Conservation (phyloP, 2,113 vertebrate genomes). For the Maccullochella peelii region DNA sequence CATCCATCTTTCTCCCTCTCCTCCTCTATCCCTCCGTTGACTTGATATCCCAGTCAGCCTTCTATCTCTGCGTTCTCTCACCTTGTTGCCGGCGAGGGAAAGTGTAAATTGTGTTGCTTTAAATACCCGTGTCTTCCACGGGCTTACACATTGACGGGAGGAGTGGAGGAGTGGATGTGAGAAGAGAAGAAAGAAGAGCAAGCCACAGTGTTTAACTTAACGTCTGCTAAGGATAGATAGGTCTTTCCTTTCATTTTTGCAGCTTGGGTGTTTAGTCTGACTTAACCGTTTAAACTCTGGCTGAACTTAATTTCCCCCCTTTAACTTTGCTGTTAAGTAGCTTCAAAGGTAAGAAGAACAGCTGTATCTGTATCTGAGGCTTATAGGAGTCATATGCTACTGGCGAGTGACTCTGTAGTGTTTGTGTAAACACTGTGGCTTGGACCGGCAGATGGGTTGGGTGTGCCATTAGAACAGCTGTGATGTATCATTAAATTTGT, state of each 20-base stretch:
- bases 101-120: conserved; percentile 84
- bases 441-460: background rate
- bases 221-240: conserved; percentile 70
- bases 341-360: conserved; percentile 54
- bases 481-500: background rate
- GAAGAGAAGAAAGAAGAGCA: conserved; percentile 33
- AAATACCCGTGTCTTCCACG: conserved; percentile 78
- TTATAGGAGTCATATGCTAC: conserved; percentile 24
- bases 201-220: conserved; percentile 63
- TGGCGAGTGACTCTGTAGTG: background rate
- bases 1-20: conserved; percentile 43
- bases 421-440: conserved; percentile 26
- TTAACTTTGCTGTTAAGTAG: conserved; percentile 60
- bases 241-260: conserved; percentile 51
- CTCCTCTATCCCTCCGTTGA: conserved; percentile 15
- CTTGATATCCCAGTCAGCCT: conserved; percentile 58
- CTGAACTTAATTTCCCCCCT: conserved; percentile 58
- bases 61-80: conserved; percentile 54
- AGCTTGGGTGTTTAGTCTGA: conserved; percentile 52
- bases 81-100: conserved; percentile 54
- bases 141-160: conserved; percentile 58
- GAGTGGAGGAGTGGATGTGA: conserved; percentile 28
- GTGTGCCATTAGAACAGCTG: background rate
- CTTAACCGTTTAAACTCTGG: conserved; percentile 69
- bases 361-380: conserved; percentile 43